phyloP scores from a whole-genome alignment of 2,113 vertebrate species.

The Ursus arctos region DNA sequence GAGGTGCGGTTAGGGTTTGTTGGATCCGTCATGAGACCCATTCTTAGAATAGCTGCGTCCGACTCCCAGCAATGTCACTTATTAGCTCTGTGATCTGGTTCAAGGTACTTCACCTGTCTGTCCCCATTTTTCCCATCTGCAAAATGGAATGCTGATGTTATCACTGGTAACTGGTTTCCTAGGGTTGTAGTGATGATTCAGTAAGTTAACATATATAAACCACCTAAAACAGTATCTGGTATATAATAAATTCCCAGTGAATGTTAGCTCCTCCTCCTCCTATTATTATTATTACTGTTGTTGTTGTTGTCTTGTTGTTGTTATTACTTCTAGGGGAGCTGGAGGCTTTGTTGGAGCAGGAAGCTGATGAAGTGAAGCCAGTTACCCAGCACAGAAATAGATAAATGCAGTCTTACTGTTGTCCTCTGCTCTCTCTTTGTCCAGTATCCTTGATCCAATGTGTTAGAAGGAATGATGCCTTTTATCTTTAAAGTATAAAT shows the following conservation, averaged over 20 bases:
- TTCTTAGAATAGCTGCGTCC: neutral
- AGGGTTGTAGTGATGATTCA: neutral
- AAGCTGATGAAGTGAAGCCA: neutral
- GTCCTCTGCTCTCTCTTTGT: constrained; percentile 17
- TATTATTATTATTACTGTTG: neutral
- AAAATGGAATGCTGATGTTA: neutral
- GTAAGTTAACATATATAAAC: neutral
- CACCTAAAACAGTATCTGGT: neutral
- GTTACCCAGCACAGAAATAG: neutral
- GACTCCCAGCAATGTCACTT: neutral
- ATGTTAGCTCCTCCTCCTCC: neutral
- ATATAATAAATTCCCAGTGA: neutral
- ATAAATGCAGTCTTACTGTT: constrained; percentile 9
- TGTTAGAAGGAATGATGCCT: constrained; percentile 65
- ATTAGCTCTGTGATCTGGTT: constrained; percentile 9
- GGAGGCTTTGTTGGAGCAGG: neutral
- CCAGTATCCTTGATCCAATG: constrained; percentile 38
- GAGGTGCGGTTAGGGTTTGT: neutral
- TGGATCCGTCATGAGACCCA: neutral
- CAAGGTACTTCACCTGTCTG: neutral
- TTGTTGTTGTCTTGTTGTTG: neutral
- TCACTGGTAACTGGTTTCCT: neutral
- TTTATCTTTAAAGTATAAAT: constrained; percentile 71
- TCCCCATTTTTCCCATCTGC: constrained; percentile 3
- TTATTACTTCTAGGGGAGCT: neutral